Base-by-base conservation (phyloP, 2,888 invertebrate genomes). In the Mythimna lalbum region DNA sequence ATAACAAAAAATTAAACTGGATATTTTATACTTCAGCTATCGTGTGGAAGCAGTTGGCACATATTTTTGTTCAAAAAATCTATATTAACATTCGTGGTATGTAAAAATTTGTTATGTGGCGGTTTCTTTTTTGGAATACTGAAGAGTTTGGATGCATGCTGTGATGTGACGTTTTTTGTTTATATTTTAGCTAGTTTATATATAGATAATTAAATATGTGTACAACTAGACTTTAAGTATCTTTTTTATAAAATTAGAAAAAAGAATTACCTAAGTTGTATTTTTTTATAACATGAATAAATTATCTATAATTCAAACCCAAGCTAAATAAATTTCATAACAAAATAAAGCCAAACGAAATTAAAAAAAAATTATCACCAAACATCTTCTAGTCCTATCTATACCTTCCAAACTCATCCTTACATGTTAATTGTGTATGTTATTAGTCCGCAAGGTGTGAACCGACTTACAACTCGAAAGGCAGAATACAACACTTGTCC, bases 361-460 rank as follows among this genome's bases (percentile, higher is more conserved):
- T n/a, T n/a, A 39, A 21, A 63, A 27, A 61, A 36, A n/a, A 39
- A 14, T 36, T 59, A 59, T 31, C 17, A 4, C 39, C 21, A 52
- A 57, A 56, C n/a, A 36, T 9, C 4, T n/a, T 33, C 50, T 33
- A 10, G 81, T 57, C 80, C 61, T 68, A 71, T 92, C 91, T 91
- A 90, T 57, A 85, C 62, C 76, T 91, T 90, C 86, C 76, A 82
- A 88, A 83, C 65, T 64, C 87, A 71, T 55, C 53, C 75, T 19
- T 57, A 69, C 59, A 80, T 87, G 86, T 87, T 91, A 92, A 93
- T 93, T 90, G 89, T 88, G 82, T 83, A 84, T 86, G 87, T 90
- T 92, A 90, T 90, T 89, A 91, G 87, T 81, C 61, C 83, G 91
- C 93, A 93, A 93, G 93, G 93, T 93, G 93, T 92, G 88, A 91